These are phyloP conservation scores for Ceratina australensis DNA, from an alignment of 1,140 invertebrate species.

Conservation along the genomic window DNA sequence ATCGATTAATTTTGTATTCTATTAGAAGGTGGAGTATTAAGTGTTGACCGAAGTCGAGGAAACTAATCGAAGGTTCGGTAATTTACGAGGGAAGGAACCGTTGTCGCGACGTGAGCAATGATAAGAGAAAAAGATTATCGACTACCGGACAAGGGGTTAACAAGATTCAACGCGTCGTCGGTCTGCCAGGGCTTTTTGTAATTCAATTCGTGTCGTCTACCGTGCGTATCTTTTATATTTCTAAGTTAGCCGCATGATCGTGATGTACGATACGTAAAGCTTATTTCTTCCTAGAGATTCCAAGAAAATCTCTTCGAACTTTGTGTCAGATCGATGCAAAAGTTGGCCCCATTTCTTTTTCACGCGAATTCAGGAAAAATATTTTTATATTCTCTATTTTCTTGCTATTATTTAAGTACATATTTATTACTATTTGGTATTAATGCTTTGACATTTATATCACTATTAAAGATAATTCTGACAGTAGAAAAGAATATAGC, in stretches of 20 bases:
- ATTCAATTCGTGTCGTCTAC: constrained; percentile 56
- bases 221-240: constrained; percentile 48
- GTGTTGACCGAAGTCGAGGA: background rate
- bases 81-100: background rate
- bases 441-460: too few species aligned
- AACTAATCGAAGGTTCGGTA: background rate
- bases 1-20: too few species aligned
- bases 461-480: background rate
- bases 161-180: constrained; percentile 64
- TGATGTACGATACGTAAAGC: background rate
- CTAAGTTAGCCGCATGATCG: constrained; percentile 23
- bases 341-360: too few species aligned
- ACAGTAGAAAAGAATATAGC: background rate
- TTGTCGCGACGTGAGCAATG: constrained; percentile 9
- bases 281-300: background rate
- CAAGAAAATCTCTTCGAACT: background rate
- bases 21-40: background rate
- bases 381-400: too few species aligned
- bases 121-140: constrained; percentile 56
- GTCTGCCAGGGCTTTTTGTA: constrained; percentile 55
- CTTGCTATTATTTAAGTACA: too few species aligned
- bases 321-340: too few species aligned
- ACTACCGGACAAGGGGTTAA: constrained; percentile 64
- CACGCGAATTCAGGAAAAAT: too few species aligned
- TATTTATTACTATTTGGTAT: too few species aligned